phyloP scores from a whole-genome alignment of 2,113 vertebrate species.

The Microtus oregoni region DNA sequence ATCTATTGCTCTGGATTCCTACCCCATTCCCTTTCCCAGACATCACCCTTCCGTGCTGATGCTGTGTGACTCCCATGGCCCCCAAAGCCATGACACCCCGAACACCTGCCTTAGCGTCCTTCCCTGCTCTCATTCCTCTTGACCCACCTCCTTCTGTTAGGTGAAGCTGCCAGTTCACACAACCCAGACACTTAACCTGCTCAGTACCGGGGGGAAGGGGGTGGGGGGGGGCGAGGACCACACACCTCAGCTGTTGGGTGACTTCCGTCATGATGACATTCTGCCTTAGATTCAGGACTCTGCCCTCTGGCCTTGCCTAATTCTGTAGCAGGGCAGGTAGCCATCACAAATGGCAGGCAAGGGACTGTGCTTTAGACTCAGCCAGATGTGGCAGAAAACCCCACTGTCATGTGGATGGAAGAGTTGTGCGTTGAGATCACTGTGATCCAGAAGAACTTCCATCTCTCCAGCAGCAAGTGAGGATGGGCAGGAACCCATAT shows the following conservation, averaged over 20 bases:
- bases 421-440: background rate
- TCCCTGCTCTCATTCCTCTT: background rate
- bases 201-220: background rate
- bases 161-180: background rate
- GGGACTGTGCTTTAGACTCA: background rate
- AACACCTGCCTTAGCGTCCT: background rate
- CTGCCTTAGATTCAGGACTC: background rate
- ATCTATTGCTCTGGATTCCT: slow-evolving; percentile 58
- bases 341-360: background rate
- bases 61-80: background rate
- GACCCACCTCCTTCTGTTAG: background rate
- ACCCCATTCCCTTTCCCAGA: background rate
- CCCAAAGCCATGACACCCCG: background rate
- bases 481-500: background rate
- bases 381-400: slow-evolving; percentile 14
- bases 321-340: background rate
- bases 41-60: background rate
- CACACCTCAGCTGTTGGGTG: background rate
- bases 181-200: background rate
- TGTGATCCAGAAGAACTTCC: background rate
- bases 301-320: background rate
- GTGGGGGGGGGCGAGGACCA: too few species aligned
- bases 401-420: background rate
- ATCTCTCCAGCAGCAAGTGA: background rate
- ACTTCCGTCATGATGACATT: background rate